Evolutionary conservation across 2,797 vertebrate species (phyloP), one percentile per base, ranked within the genome.

Genomic region (Dallia pectoralis): DNA sequence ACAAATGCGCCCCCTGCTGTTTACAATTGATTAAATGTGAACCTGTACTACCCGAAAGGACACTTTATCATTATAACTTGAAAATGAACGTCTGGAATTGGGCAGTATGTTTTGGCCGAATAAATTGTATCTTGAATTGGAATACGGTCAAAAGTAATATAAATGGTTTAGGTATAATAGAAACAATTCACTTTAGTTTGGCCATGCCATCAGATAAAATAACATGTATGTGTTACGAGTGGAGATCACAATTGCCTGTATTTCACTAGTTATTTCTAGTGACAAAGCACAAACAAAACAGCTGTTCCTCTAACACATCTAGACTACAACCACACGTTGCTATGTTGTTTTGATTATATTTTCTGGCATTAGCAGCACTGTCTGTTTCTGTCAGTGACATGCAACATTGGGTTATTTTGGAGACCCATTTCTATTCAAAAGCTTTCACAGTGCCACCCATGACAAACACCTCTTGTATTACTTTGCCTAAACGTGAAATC

Each of bases 311-410:
- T 44, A 25, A 25, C 64, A 75, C 68, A 61, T 67, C 66, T 72
- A 51, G 69, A 76, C 81, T 76, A 77, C 71, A 79, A 77, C 65
- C 74, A 80, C 75, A 78, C 78, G 77, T 79, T 73, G 69, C 74
- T 74, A 61, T 82, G 77, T 77, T 77, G 80, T 78, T 76, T 63
- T 85, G 81, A n/a, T 78, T 81, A 79, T 82, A 77, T 71, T 85
- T 77, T 83, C 80, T 87, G 81, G 77, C 83, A 79, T 59, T 63
- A 79, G 51, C 74, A 72, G 64, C 78, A 81, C 73, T 74, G 80
- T 79, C 80, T 82, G 75, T 74, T 78, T 83, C 76, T 66, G 70
- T 29, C 83, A 84, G n/a, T n/a, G 80, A 84, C 81, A 84, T 87
- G 33, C 81, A 87, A 7, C 71, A 71, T 74, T 63, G 73, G 63